Evolutionary conservation across 2,888 invertebrate species (phyloP).

Genomic region (Cremastinae sp.): DNA sequence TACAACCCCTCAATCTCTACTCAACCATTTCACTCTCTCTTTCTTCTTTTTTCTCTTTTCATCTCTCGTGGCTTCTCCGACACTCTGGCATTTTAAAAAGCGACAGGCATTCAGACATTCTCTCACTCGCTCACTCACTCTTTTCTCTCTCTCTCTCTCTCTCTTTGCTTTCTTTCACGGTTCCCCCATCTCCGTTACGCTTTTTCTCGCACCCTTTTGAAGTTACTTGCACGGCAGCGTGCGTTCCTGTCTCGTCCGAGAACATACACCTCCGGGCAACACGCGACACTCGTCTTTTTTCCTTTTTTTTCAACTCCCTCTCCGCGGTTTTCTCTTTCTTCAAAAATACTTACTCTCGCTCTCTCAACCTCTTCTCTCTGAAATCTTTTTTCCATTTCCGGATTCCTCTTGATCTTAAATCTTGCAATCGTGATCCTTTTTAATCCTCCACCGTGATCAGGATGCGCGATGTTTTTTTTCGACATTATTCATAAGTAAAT

Average conservation of each 20-base stretch:
- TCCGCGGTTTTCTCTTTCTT: neutral
- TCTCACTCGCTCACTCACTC: slow-evolving; percentile 39
- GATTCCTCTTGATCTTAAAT: slow-evolving; percentile 5
- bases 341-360: slow-evolving; percentile 17
- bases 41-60: neutral
- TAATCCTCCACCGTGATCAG: too few relatives aligned
- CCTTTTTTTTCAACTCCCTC: neutral
- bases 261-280: slow-evolving; percentile 22
- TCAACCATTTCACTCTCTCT: slow-evolving; percentile 6
- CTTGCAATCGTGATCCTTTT: too few relatives aligned
- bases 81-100: slow-evolving; percentile 58
- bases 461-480: neutral
- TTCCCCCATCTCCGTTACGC: slow-evolving; percentile 1
- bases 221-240: slow-evolving; percentile 42
- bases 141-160: slow-evolving; percentile 29
- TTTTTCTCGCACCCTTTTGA: slow-evolving; percentile 58
- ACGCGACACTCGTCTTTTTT: slow-evolving; percentile 23
- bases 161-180: slow-evolving; percentile 18
- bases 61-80: slow-evolving; percentile 19
- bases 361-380: neutral
- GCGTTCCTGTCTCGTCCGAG: slow-evolving; percentile 37
- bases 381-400: slow-evolving; percentile 36
- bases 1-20: slow-evolving; percentile 32
- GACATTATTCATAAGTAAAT: neutral
- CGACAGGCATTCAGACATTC: slow-evolving; percentile 59